These are phyloP conservation scores for Magallana gigas DNA, from an alignment of 1,140 invertebrate species.

Conservation along the genomic window DNA sequence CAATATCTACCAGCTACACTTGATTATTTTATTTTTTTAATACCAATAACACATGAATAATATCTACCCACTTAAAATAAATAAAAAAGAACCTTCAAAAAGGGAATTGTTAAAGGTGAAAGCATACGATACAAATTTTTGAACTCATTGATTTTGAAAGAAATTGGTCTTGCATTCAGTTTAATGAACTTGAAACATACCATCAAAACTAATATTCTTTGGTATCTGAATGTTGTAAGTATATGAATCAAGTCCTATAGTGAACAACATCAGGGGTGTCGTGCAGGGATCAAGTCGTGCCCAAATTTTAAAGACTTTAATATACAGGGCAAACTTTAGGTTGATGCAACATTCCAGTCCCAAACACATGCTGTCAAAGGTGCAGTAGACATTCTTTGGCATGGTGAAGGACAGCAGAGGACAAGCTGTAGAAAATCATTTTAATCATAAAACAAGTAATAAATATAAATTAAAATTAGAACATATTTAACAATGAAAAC, in stretches of 20 bases:
- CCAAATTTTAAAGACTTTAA: constrained; percentile 59
- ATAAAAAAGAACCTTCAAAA: no score
- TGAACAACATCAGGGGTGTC: neutral
- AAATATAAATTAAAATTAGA: no score
- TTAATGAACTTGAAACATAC: neutral
- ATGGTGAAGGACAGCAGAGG: constrained; percentile 60
- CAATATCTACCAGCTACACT: no score
- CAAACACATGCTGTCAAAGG: constrained; percentile 64
- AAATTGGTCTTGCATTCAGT: no score
- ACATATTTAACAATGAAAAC: no score
- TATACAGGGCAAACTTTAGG: constrained; percentile 46
- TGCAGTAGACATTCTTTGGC: constrained; percentile 67
- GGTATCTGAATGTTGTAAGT: neutral
- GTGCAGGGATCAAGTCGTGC: constrained; percentile 58
- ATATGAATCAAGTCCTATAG: neutral
- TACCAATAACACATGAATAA: no score
- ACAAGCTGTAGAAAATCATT: constrained; percentile 58
- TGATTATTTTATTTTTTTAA: no score
- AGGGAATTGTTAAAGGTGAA: no score
- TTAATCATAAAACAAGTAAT: no score
- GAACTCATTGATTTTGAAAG: no score
- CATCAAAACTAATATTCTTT: neutral
- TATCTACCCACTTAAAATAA: no score
- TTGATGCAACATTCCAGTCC: constrained; percentile 63
- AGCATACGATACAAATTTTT: no score